Evolutionary conservation across 2,888 invertebrate genomes (phyloP), one percentile per base, ranked within the genome.

Genomic region (Palloptera scutellata): DNA sequence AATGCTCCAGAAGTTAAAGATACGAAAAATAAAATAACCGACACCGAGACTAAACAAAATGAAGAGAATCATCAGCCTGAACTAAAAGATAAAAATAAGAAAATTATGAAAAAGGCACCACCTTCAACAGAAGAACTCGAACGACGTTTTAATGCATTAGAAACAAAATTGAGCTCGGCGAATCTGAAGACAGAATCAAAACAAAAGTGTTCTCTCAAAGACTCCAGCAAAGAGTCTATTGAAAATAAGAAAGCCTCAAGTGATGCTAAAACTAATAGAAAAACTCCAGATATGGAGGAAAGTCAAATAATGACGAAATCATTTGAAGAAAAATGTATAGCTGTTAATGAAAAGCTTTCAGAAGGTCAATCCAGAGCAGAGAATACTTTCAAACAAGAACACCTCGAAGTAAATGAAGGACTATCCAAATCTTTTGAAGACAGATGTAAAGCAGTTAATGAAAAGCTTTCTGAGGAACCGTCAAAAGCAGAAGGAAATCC

Each of bases 91-190:
- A n/a, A n/a, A n/a, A n/a, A 53, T 53, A 3, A 15, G 17, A 53
- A n/a, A 17, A 5, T 13, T 15, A 1, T 53, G 13, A 67, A 66
- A 9, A 70, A 62, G 51, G 58, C 74, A 1, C 81, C 80, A 3
- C 81, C 81, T 0, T 78, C 78, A 4, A 82, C 83, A 1, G 79
- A 78, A 51, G 82, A 83, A 62, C 68, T 83, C 1, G 82, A 83
- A 48, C 79, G 79, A 61, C 78, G 82, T 5, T 81, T 81, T 61
- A 71, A 75, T 42, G 82, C 82, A 8, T 66, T 82, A 15, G 83
- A 83, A 70, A 79, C 77, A 15, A 78, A 78, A 58, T 69, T 76
- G 12, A 79, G 76, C 57, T 74, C 68, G 19, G 63, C 65, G 10
- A 73, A 71, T n/a, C 11, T 70, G 6, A 76, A 74, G 73, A 58